These are phyloP conservation scores for Papilio polytes DNA, from an alignment of 1,140 invertebrate genomes.

Conservation along the genomic window DNA sequence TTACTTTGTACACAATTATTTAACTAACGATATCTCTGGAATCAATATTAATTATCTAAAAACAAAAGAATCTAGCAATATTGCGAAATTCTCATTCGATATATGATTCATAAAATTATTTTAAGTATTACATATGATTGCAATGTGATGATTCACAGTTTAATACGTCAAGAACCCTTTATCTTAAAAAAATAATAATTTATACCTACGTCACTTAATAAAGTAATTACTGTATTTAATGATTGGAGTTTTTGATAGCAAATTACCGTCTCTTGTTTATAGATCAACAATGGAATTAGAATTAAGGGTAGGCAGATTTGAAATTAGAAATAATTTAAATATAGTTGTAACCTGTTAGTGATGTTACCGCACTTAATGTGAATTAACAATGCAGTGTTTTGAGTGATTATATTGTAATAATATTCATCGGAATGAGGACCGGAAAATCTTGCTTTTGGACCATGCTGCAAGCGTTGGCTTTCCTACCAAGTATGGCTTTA, in stretches of 20 bases:
- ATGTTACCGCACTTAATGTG: constrained; percentile 54
- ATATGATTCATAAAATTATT: background rate
- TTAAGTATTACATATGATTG: background rate
- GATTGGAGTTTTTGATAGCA: background rate
- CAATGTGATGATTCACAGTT: background rate
- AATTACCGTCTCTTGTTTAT: background rate
- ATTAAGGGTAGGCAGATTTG: background rate
- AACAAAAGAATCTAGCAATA: background rate
- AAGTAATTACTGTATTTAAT: background rate
- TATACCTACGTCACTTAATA: background rate
- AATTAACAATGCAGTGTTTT: constrained; percentile 68
- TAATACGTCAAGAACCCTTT: background rate
- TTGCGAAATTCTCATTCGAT: background rate
- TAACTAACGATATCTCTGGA: too few relatives aligned
- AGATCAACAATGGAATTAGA: constrained; percentile 3
- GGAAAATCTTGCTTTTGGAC: constrained; percentile 74
- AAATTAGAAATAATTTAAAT: background rate
- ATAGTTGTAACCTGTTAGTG: constrained; percentile 41
- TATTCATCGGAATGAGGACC: constrained; percentile 71
- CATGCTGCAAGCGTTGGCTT: constrained; percentile 73
- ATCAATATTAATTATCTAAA: background rate
- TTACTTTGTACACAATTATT: too few relatives aligned
- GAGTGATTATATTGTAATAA: constrained; percentile 64
- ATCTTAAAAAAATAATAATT: background rate
- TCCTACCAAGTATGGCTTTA: constrained; percentile 75